These are phyloP conservation scores for Nothoprocta perdicaria DNA, from an alignment of 2,113 vertebrate genomes.

Conservation along the genomic window DNA sequence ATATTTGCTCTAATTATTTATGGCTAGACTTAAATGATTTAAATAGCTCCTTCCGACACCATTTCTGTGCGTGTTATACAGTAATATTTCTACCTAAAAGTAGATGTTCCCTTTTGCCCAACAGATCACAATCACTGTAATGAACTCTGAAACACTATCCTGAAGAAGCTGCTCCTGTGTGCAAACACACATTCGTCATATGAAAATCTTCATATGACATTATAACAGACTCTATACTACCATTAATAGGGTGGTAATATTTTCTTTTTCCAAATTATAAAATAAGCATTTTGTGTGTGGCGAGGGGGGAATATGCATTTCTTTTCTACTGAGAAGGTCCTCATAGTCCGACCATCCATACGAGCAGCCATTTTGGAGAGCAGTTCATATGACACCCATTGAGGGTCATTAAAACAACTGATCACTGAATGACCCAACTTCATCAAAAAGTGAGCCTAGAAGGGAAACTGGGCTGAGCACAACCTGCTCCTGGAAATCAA, in stretches of 20 bases:
- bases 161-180: not conserved
- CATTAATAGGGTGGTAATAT: fast-evolving
- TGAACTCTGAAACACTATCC: not conserved
- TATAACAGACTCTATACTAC: not conserved
- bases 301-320: not conserved
- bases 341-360: not conserved
- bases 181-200: not conserved
- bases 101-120: fast-evolving
- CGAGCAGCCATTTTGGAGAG: not conserved
- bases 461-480: not conserved
- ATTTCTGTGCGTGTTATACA: not conserved
- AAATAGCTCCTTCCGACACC: not conserved
- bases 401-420: not conserved
- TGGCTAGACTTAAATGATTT: not conserved
- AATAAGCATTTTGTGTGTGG: not conserved
- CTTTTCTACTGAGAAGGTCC: not conserved
- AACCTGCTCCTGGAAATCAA: not conserved
- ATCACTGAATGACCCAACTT: not conserved
- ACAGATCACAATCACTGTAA: not conserved
- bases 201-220: not conserved
- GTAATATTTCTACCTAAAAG: not conserved
- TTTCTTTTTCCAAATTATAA: not conserved
- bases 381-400: not conserved
- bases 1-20: not conserved
- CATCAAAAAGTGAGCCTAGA: not conserved